Base-by-base conservation (phyloP, 1,140 invertebrate species). In the Cotesia typhae region DNA sequence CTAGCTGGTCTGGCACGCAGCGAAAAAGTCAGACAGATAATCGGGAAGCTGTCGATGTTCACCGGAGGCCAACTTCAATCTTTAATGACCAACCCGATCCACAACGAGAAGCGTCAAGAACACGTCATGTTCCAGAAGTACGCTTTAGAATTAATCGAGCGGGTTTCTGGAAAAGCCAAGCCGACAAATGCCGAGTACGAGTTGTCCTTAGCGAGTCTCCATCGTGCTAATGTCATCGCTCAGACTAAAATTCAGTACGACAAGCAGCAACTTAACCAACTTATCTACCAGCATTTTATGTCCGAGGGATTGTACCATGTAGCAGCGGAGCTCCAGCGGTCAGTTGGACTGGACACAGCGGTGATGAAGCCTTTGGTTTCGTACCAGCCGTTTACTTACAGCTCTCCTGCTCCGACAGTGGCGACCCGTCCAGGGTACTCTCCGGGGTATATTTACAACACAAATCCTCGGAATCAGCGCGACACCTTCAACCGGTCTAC, bases 121-220 rank as follows among this genome's bases (percentile, higher is more conserved):
- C 98, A 99, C 86, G 94, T 97, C 0, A 93, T 93, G 82, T 99
- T 99, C 86, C 97, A 98, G 85, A 97, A 97, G 83, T 96, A 97
- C 85, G 96, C 96, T 4, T 87, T 97, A 14, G 94, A 97, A 79
- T 87, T 99, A 12, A 89, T 99, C 69, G 96, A 98, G 84, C 88
- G 92, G 3, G 94, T 99, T 2, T 96, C 95, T 20, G 96, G 97
- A 3, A 96, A 96, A 88, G 92, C 92, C 3, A 96, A 96, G 82
- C 91, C 94, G 9, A 90, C 91, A 72, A 93, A 92, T 3, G 89
- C 90, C 60, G 93, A 94, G 80, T 90, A 96, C 74, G 94, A 96
- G 85, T 92, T 93, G 20, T 95, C 94, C 2, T 87, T 96, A 17
- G 91, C 91, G 4, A 96, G 95, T 81, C 94, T 96, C 83, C 94